Base-by-base conservation (phyloP, 2,888 invertebrate species). In the Agrotis ipsilon region DNA sequence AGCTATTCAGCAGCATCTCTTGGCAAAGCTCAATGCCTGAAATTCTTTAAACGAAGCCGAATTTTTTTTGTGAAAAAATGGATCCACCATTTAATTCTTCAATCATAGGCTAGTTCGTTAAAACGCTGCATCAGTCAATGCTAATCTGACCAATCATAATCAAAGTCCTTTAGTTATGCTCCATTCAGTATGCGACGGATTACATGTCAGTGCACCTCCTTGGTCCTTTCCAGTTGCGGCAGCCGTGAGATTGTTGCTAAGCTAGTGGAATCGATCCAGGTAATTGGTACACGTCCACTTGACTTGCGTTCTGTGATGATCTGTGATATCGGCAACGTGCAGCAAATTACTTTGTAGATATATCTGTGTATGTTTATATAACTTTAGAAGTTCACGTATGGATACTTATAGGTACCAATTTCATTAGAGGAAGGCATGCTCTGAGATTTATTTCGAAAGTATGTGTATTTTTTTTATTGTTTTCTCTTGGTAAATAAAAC, bases 141-240 rank as follows among this genome's bases (percentile, higher is more conserved):
- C 4, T n/a, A n/a, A 58, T 39, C 27, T 39, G 46, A 43, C 52
- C 19, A 39, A 54, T 75, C 68, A 39, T 21, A 14, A 46, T n/a
- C 57, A 68, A 69, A 65, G 21, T n/a, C 21, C 18, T 72, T 49
- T 67, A 45, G 7, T 49, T 16, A 32, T 21, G 39, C 13, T 58
- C 46, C 19, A 24, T 59, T 52, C 24, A 54, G 48, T 69, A 14
- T n/a, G 43, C 5, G 49, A 21, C 11, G 14, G 21, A 21, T 70
- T 21, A 49, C 27, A 39, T 59, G 52, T 24, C 11, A 16, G 13
- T 9, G 6, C 5, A 0, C n/a, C 14, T 24, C 18, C n/a, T 19
- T n/a, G 16, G 6, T 9, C 21, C 39, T 27, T 48, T 24, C 39
- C 27, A 68, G 6, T 27, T 18, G n/a, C 14, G 21, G n/a, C 14